Percentiles rank a stretch among this genome's conserved stretches.
These are phyloP conservation scores for Alfaro cultratus DNA, from an alignment of 2,797 vertebrate species.

Conservation along the genomic window DNA sequence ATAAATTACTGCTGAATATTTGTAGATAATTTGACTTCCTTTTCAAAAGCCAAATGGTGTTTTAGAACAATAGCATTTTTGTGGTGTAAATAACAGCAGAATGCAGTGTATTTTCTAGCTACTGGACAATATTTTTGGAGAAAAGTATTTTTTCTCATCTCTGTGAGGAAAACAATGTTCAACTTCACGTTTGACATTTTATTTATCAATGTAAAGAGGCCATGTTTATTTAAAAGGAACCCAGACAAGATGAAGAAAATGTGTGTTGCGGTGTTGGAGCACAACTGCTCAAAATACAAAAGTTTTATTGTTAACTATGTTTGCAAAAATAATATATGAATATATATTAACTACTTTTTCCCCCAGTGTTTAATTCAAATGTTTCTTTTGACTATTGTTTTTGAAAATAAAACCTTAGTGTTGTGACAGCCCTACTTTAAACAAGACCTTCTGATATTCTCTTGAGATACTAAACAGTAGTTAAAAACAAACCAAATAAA, in stretches of 20 bases:
- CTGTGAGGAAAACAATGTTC: not conserved
- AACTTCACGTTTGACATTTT: not conserved
- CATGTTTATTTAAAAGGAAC: not conserved
- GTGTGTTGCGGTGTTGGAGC: not conserved
- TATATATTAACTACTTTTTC: not conserved
- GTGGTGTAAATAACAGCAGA: not conserved
- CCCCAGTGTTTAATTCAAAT: not conserved
- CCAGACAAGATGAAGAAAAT: not conserved
- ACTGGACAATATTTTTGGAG: not conserved
- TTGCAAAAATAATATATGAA: not conserved
- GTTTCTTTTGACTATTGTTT: not conserved
- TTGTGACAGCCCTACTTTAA: not conserved
- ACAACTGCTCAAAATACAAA: not conserved
- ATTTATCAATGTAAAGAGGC: not conserved
- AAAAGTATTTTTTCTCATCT: not conserved
- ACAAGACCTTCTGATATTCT: not conserved
- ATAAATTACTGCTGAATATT: not conserved
- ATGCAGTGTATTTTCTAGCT: not conserved
- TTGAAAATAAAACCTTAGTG: not conserved
- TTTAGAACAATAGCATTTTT: not conserved
- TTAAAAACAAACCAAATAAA: not conserved
- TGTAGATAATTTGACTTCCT: not conserved
- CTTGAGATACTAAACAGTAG: not conserved
- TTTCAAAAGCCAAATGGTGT: not conserved
- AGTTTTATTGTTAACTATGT: not conserved